phyloP scores from a whole-genome alignment of 2,888 invertebrate genomes.

The Pharmacophagus antenor region DNA sequence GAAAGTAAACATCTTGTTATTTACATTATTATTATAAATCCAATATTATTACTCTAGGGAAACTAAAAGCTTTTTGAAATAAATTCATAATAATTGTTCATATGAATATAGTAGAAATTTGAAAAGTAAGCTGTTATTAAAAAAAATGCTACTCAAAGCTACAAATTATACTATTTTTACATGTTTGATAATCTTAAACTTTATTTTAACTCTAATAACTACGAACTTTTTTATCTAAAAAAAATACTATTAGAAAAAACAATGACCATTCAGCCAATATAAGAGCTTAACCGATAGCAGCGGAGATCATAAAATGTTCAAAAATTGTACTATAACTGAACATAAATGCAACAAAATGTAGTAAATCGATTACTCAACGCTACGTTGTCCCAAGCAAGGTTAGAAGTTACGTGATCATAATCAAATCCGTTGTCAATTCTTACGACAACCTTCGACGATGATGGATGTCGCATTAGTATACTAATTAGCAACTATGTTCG shows the following conservation, averaged over 20 bases:
- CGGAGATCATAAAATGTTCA: neutral
- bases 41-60: neutral
- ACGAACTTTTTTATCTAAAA: too few species aligned
- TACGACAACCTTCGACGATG: conserved; percentile 42
- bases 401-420: conserved; percentile 53
- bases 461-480: conserved; percentile 43
- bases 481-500: conserved; percentile 44
- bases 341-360: conserved; percentile 40
- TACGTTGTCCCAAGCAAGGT: conserved; percentile 49
- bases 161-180: neutral
- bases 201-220: too few species aligned
- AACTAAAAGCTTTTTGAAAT: neutral
- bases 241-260: too few species aligned
- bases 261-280: too few species aligned
- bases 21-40: neutral
- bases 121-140: neutral
- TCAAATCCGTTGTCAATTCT: conserved; percentile 46
- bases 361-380: conserved; percentile 40
- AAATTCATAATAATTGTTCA: too few species aligned
- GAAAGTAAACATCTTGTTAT: neutral
- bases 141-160: neutral
- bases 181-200: neutral
- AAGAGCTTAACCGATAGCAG: too few species aligned
- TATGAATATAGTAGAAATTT: neutral
- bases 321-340: conserved; percentile 18